Conservation (phyloP, 2,888 invertebrate species). For the Platycnemis pennipes region DNA sequence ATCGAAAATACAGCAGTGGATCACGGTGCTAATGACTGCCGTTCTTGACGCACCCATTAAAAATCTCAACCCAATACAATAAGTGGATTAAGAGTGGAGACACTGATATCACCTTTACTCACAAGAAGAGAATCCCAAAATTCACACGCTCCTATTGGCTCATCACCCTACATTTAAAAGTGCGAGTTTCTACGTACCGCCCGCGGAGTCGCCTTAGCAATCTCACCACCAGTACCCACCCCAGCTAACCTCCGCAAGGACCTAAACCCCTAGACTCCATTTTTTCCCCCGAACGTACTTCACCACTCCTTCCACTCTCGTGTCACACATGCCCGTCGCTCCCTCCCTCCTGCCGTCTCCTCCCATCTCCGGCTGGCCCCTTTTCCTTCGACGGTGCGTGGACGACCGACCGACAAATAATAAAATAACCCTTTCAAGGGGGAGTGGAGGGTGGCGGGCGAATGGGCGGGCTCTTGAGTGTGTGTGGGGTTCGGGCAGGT, state of each 20-base stretch:
- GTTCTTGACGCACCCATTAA: too few species aligned
- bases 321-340: not conserved
- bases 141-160: too few species aligned
- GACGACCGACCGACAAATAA: constrained; percentile 62
- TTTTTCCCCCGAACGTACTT: too few species aligned
- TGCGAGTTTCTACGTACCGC: not conserved
- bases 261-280: not conserved
- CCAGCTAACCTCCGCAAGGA: not conserved
- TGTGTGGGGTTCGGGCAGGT: constrained; percentile 10
- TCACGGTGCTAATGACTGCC: too few species aligned
- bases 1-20: too few species aligned
- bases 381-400: constrained; percentile 49
- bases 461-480: not conserved
- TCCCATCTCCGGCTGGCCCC: not conserved
- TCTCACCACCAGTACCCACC: not conserved
- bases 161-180: too few species aligned
- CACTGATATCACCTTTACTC: too few species aligned
- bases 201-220: not conserved
- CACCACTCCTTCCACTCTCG: not conserved
- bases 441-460: not conserved
- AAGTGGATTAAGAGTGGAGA: too few species aligned
- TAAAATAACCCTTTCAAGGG: constrained; percentile 44
- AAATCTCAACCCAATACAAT: too few species aligned
- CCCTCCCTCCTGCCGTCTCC: not conserved
- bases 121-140: too few species aligned